Base-by-base conservation (phyloP, 2,888 invertebrate genomes). In the Linnaemya vulpina region DNA sequence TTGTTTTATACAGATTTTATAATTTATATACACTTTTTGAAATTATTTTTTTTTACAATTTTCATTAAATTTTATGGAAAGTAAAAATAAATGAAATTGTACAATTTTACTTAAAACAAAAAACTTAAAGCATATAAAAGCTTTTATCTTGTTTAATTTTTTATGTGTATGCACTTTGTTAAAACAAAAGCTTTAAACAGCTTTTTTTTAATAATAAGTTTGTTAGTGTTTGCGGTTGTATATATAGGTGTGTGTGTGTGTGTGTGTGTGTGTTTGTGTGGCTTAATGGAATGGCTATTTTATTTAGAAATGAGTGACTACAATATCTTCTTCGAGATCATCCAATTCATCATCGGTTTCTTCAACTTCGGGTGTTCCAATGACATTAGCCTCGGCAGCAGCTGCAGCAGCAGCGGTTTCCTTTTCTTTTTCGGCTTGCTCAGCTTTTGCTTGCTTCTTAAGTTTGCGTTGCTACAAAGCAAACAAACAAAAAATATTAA, bases 281-380 rank as follows among this genome's bases (percentile, higher is more conserved):
- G 63, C 30, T 71, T 53, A 35, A 67, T 76, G 76, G 5, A 55
- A 58, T 76, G 43, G 20, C 43, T 58, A 1, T 40, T 25, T 51
- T 51, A 67, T 67, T 89, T 95, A 97, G 90, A 97, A 94, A 92
- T 96, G 96, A 87, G 97, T 97, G 90, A 97, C 95, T 91, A 96
- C 95, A 91, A 97, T 96, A 91, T 97, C 96, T 91, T 97, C 97
- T 93, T 97, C 97, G 89, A 97, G 95, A 92, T 97, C 97, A 92
- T 97, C 97, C 90, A 96, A 96, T 91, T 97, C 96, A 92, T 96
- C 97, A 90, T 97, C 97, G 83, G 96, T 96, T 92, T 97, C 97
- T 91, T 96, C 96, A 22, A 95, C 93, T 53, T 89, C 90, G 46
- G 93, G 89, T 87, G 87, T 84, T 51, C 74, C 87, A 60, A 89